phyloP scores from a whole-genome alignment of 2,113 vertebrate genomes.

The Pyrgilauda ruficollis region DNA sequence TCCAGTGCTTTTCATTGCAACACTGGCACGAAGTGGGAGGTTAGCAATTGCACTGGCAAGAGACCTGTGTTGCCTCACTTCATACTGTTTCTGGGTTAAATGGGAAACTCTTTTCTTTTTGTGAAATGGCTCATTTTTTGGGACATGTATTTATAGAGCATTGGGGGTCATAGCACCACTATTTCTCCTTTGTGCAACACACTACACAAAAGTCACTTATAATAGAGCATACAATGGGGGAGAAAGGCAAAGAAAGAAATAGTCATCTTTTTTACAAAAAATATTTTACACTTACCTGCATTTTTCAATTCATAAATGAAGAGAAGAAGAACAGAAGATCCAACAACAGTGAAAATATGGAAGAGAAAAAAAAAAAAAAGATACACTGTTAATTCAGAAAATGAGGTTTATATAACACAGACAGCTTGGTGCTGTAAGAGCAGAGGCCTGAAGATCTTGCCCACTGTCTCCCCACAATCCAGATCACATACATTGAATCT shows the following conservation, averaged over 20 bases:
- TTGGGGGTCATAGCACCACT: not conserved
- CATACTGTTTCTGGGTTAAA: not conserved
- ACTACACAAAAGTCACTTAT: not conserved
- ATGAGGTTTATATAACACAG: not conserved
- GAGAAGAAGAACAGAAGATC: not conserved
- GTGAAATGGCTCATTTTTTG: not conserved
- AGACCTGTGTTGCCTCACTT: not conserved
- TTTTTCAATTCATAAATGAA: not conserved
- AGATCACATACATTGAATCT: not conserved
- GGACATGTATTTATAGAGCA: not conserved
- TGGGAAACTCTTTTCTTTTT: not conserved
- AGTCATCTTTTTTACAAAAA: not conserved
- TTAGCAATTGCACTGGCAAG: not conserved
- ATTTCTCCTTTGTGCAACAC: not conserved
- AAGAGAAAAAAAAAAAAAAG: not conserved
- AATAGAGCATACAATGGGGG: rapidly evolving
- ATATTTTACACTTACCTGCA: constrained; percentile 11
- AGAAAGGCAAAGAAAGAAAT: not conserved
- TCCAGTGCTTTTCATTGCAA: not conserved
- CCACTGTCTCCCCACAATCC: not conserved
- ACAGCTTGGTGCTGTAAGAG: not conserved
- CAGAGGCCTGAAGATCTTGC: not conserved
- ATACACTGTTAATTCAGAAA: not conserved
- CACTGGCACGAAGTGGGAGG: not conserved
- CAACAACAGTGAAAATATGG: not conserved